Percentiles rank a stretch among this genome's conserved stretches.
Conservation (phyloP, 2,888 invertebrate genomes). For the Napeogenes sylphis region DNA sequence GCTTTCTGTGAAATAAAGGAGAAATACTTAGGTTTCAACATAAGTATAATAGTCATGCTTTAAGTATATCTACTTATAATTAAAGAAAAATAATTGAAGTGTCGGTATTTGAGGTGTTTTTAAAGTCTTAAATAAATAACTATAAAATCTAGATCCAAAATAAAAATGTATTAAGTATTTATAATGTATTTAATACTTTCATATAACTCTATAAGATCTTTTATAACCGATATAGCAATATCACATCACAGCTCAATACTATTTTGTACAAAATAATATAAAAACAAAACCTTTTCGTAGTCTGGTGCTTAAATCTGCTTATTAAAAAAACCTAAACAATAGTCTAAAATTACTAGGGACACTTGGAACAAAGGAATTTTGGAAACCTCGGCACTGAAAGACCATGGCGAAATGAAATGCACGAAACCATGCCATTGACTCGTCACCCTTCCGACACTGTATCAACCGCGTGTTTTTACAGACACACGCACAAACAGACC, state of each 20-base stretch:
- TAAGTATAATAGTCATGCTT: neutral
- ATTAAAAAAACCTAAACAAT: conserved; percentile 23
- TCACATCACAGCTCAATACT: neutral
- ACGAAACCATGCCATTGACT: conserved; percentile 43
- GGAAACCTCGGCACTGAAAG: conserved; percentile 31
- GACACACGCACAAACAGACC: conserved; percentile 59
- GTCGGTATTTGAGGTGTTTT: no score
- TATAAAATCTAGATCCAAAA: no score
- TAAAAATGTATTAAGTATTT: no score
- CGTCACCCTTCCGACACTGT: conserved; percentile 52
- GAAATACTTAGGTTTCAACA: neutral
- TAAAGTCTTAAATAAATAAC: no score
- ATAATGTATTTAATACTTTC: no score
- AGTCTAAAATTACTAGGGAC: conserved; percentile 23
- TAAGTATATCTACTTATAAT: no score
- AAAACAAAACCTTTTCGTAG: conserved; percentile 13
- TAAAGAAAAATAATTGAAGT: no score
- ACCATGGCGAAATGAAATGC: conserved; percentile 51
- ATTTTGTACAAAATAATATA: neutral
- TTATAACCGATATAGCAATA: no score
- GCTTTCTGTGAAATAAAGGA: conserved; percentile 11
- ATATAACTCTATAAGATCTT: no score
- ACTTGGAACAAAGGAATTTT: conserved; percentile 27
- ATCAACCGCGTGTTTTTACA: conserved; percentile 68
- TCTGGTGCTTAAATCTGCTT: conserved; percentile 11